phyloP scores from a whole-genome alignment of 2,888 invertebrate species.

The Epirrita christyi region DNA sequence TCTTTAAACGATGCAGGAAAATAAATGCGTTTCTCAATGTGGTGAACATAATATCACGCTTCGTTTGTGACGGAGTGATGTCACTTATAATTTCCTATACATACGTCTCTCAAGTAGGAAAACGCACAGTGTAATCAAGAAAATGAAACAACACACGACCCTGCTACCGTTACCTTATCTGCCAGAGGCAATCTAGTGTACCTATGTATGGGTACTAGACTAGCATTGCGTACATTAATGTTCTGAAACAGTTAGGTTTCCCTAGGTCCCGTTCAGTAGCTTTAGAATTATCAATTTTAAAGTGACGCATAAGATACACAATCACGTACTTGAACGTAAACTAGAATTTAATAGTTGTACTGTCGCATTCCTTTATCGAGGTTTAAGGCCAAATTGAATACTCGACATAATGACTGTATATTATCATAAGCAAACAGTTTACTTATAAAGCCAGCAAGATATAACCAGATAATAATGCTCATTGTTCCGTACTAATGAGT shows the following conservation, averaged over 20 bases:
- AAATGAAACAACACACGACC: constrained; percentile 34
- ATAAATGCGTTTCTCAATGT: neutral
- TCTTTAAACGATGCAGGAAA: too few relatives aligned
- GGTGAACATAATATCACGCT: neutral
- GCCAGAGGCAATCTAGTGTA: constrained; percentile 37
- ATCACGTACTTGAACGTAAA: constrained; percentile 22
- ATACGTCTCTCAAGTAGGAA: constrained; percentile 1
- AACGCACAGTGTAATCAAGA: constrained; percentile 29
- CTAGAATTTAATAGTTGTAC: constrained; percentile 13
- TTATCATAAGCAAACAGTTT: constrained; percentile 12
- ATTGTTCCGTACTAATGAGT: constrained; percentile 51
- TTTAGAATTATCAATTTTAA: constrained; percentile 19
- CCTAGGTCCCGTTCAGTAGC: constrained; percentile 28
- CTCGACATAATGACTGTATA: constrained; percentile 7
- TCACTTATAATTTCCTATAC: neutral
- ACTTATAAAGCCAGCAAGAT: constrained; percentile 9
- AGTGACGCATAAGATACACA: constrained; percentile 20
- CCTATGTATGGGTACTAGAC: constrained; percentile 27
- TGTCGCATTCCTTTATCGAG: constrained; percentile 10
- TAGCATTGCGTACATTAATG: constrained; percentile 29
- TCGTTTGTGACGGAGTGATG: neutral
- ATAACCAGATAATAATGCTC: constrained; percentile 41
- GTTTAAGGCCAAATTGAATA: constrained; percentile 13
- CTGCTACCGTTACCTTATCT: constrained; percentile 42
- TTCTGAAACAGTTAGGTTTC: constrained; percentile 26